Conservation (phyloP, 2,888 invertebrate genomes). For the Conistra vaccinii region DNA sequence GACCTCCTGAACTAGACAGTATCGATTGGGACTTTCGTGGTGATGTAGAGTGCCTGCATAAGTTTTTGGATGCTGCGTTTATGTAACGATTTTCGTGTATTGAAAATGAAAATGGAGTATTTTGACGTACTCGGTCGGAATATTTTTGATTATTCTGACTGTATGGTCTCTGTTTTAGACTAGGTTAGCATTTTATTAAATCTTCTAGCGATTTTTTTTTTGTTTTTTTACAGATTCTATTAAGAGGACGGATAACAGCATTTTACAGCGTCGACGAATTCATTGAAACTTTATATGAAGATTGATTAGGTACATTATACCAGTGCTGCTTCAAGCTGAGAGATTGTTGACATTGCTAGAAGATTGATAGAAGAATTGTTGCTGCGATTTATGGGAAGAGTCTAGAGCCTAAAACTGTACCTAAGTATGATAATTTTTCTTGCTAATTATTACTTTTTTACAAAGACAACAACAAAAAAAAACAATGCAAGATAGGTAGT, state of each 20-base stretch:
- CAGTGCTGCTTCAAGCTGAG: background rate
- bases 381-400: no score
- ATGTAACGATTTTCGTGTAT: background rate
- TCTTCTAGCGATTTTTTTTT: background rate
- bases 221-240: background rate
- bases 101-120: background rate
- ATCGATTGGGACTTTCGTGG: conserved; percentile 76
- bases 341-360: no score
- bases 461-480: no score
- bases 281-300: no score
- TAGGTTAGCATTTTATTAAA: no score
- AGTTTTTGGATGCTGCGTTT: background rate
- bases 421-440: no score
- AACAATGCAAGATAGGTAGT: no score
- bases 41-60: background rate
- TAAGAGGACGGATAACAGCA: background rate
- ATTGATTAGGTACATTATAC: no score
- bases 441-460: no score
- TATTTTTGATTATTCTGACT: background rate
- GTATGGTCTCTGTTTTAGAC: background rate
- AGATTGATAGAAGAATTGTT: no score
- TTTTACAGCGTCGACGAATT: background rate
- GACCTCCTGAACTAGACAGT: conserved; percentile 85
- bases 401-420: no score
- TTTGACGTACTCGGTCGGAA: background rate